These are phyloP conservation scores for Myrmecophaga tridactyla DNA, from an alignment of 2,113 vertebrate genomes.

Conservation along the genomic window DNA sequence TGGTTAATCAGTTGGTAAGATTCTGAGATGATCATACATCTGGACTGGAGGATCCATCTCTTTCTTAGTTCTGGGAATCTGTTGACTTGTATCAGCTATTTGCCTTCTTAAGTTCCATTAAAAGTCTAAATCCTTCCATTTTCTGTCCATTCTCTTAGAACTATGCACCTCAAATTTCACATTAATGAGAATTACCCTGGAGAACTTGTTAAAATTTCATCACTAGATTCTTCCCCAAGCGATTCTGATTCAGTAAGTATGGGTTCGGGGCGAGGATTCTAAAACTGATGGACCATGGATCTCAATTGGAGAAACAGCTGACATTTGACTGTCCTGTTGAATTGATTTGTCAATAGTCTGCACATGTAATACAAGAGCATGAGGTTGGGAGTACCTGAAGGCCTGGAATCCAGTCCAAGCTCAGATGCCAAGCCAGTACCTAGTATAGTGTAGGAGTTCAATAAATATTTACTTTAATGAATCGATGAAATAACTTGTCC, in stretches of 20 bases:
- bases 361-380: background rate
- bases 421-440: background rate
- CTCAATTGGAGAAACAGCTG: background rate
- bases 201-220: background rate
- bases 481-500: background rate
- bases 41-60: background rate
- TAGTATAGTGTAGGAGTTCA: background rate
- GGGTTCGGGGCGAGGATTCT: background rate
- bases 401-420: background rate
- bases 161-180: background rate
- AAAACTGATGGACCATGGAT: background rate
- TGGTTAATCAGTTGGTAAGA: background rate
- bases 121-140: background rate
- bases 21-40: background rate
- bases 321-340: background rate
- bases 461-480: constrained; percentile 1
- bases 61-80: background rate
- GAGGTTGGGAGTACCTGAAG: background rate
- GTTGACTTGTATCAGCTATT: background rate
- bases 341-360: background rate
- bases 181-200: background rate
- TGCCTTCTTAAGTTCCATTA: background rate
- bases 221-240: background rate
- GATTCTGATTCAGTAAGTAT: background rate
- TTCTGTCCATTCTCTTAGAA: background rate